Evolutionary conservation across 1,140 invertebrate species (phyloP), one percentile per base, ranked within the genome.

Genomic region (Scaptomyza pallida): DNA sequence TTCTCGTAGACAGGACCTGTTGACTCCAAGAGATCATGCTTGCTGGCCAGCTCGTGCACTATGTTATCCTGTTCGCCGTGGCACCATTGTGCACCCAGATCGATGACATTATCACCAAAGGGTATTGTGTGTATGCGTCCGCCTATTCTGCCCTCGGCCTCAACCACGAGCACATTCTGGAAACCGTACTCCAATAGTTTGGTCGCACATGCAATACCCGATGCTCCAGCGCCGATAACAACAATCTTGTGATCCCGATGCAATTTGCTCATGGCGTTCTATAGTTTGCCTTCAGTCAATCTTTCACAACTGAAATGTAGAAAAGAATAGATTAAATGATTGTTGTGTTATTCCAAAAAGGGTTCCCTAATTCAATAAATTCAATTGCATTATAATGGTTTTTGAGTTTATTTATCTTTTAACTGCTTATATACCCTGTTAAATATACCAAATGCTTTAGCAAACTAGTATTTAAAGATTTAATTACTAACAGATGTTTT

Each of bases 21-120:
- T 54, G 90, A 90, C 33, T 92, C 92, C 12, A 95, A 75, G 12
- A 95, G 79, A 72, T 93, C 92, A 13, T 94, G 78, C 17, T 93
- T 92, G 43, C 93, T 93, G 0, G 94, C 94, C 62, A 96, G 76
- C 68, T 95, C 92, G 78, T 93, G 96, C 1, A 96, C 94, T 16
- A 93, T 89, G 91, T 97, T 96, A 33, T 93, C 93, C 65, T 94
- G 92, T 90, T 97, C 94, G 1, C 97, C 97, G 79, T 98, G 97
- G 75, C 97, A 94, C 89, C 90, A 91, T 17, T 97, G 95, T 19
- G 96, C 97, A 3, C 97, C 97, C 9, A 98, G 78, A 90, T 98
- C 97, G 9, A 97, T 92, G 21, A 93, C 90, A 68, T 93, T 93
- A 9, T 94, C 93, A 2, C 92, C 94, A 79, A 95, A 95, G 33